Conservation (phyloP, 2,113 vertebrate genomes). For the Hippoglossus stenolepis region DNA sequence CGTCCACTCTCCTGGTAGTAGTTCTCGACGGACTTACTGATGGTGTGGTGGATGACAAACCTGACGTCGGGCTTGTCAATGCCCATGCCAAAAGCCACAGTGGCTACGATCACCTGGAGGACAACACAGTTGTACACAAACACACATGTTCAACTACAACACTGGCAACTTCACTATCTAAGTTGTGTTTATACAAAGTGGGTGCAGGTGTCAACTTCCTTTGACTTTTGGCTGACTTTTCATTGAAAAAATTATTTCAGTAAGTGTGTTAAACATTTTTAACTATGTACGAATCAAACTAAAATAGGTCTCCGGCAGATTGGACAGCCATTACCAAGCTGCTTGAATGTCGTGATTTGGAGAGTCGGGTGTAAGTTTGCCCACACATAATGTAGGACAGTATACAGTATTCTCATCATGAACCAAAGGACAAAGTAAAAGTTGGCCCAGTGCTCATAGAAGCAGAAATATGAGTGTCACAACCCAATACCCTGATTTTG, state of each 20-base stretch:
- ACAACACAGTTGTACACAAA: background rate
- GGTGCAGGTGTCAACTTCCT: background rate
- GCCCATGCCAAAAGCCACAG: constrained; percentile 98
- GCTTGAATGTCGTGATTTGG: too few species aligned
- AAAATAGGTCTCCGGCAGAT: too few species aligned
- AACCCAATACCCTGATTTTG: constrained; percentile 87
- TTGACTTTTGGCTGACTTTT: background rate
- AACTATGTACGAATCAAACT: too few species aligned
- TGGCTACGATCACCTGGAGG: constrained; percentile 93
- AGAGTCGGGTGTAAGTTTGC: background rate
- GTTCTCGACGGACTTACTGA: constrained; percentile 99
- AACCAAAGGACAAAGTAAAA: background rate
- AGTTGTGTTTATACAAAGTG: background rate
- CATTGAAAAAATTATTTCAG: background rate
- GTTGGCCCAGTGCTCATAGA: background rate
- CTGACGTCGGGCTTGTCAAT: constrained; percentile 96
- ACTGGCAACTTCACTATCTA: background rate
- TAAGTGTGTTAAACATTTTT: too few species aligned
- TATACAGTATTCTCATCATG: background rate
- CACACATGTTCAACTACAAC: background rate
- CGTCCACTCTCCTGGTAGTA: constrained; percentile 99
- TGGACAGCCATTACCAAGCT: too few species aligned
- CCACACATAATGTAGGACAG: too few species aligned
- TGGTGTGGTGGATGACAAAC: constrained; percentile 96
- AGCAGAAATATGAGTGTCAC: background rate